A percentile compares a stretch with the other conserved stretches of the same genome.
Evolutionary conservation across 2,113 vertebrate genomes (phyloP).

Genomic region (Cepphus grylle): DNA sequence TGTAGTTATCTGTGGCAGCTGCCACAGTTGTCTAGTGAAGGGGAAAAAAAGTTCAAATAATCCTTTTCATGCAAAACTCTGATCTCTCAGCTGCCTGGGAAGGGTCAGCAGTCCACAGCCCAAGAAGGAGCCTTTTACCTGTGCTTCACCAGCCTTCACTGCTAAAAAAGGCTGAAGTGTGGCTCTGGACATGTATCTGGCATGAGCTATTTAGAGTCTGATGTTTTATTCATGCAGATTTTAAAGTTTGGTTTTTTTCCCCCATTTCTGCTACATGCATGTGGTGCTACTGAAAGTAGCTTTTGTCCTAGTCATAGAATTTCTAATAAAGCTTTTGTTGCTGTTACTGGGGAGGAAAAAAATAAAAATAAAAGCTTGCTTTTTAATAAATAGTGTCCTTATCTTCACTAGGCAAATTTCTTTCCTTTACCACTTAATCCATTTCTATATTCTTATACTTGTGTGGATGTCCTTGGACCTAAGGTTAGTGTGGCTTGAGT

Average conservation of each 20-base stretch:
- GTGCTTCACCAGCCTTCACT: background rate
- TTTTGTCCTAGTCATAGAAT: background rate
- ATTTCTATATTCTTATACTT: background rate
- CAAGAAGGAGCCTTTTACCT: background rate
- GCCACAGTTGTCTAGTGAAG: background rate
- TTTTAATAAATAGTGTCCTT: background rate
- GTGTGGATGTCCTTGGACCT: background rate
- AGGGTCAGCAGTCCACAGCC: background rate
- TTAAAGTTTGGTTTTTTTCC: background rate
- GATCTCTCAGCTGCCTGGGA: background rate
- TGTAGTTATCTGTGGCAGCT: background rate
- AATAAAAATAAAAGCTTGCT: background rate
- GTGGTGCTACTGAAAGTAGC: background rate
- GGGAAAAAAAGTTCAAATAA: background rate
- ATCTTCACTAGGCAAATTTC: background rate
- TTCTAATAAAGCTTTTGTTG: background rate
- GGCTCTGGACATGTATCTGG: background rate
- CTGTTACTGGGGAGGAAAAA: background rate
- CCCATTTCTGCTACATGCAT: background rate
- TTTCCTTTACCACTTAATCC: background rate
- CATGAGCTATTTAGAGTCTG: background rate
- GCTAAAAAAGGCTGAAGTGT: background rate
- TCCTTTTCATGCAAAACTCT: background rate
- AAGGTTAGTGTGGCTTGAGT: constrained; percentile 34
- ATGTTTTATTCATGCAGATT: background rate